Evolutionary conservation across 2,888 invertebrate genomes (phyloP), one percentile per base, ranked within the genome.

Genomic region (Leptarthrus brevirostris): DNA sequence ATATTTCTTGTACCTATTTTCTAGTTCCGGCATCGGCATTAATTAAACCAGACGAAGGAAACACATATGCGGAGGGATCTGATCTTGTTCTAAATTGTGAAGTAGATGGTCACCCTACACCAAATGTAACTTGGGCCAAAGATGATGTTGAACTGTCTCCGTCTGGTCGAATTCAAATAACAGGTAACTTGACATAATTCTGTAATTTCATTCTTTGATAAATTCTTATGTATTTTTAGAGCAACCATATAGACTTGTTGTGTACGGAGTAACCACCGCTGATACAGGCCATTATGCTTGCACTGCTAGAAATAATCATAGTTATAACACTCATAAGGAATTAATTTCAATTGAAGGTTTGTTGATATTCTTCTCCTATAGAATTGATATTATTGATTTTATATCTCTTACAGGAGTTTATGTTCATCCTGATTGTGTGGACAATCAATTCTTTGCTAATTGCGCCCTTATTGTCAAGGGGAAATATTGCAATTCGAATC

Each of bases 391-490:
- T 69, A 16, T 26, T 22, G n/a, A 20, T 80, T 0, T 72, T 83
- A 83, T 83, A 79, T 78, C 79, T 74, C 81, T 83, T 81, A 0
- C 86, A 94, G 94, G 91, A 75, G 83, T 91, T 66, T 89, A 89
- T 80, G 89, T 96, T 64, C 91, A 93, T 79, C 90, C 92, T 10
- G 90, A 90, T 80, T 97, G 97, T 83, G 91, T 90, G 61, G 97
- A 97, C 86, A 95, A 92, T 82, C 90, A 90, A 49, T 92, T 90
- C 88, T 94, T 95, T 83, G 96, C 97, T 70, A 94, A 96, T 82
- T 98, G 97, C 84, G 87, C 89, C 52, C 88, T 97, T 73, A 97
- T 97, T 79, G 95, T 97, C 2, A 87, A 89, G 80, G 95, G 92
- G 74, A 88, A 89, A 74, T 94, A 92, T 83, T 98, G 97, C 83